Evolutionary conservation across 2,113 vertebrate species (phyloP).

Genomic region (Epinephelus lanceolatus): DNA sequence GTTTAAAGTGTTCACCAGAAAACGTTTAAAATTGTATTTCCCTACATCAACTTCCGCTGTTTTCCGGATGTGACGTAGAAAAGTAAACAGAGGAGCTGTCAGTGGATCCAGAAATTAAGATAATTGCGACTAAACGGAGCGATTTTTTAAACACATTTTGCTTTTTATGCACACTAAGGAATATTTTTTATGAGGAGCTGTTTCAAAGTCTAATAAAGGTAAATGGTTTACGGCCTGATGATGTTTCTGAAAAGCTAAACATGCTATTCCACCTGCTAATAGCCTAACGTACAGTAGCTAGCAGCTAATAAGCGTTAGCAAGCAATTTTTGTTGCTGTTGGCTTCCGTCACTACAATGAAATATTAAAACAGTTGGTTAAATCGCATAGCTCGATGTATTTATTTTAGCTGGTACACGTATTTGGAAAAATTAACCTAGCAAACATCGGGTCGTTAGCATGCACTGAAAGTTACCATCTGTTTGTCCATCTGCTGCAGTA

Average conservation of each 20-base stretch:
- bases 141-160: not conserved
- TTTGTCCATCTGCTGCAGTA: constrained; percentile 19
- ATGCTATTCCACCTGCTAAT: constrained; percentile 18
- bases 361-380: rapidly evolving
- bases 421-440: not conserved
- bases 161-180: rapidly evolving
- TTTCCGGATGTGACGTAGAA: constrained; percentile 70
- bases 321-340: not conserved
- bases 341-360: not conserved
- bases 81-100: constrained; percentile 71
- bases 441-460: not conserved
- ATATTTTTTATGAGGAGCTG: not conserved
- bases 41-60: constrained; percentile 54
- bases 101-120: constrained; percentile 20
- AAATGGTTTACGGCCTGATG: not conserved
- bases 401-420: too few relatives aligned
- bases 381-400: rapidly evolving
- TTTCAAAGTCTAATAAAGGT: constrained; percentile 44
- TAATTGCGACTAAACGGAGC: not conserved
- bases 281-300: constrained; percentile 20
- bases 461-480: constrained; percentile 45
- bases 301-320: constrained; percentile 40
- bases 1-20: rapidly evolving
- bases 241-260: not conserved
- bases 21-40: too few relatives aligned